These are phyloP conservation scores for Equus quagga DNA, from an alignment of 2,113 vertebrate genomes.

Conservation along the genomic window DNA sequence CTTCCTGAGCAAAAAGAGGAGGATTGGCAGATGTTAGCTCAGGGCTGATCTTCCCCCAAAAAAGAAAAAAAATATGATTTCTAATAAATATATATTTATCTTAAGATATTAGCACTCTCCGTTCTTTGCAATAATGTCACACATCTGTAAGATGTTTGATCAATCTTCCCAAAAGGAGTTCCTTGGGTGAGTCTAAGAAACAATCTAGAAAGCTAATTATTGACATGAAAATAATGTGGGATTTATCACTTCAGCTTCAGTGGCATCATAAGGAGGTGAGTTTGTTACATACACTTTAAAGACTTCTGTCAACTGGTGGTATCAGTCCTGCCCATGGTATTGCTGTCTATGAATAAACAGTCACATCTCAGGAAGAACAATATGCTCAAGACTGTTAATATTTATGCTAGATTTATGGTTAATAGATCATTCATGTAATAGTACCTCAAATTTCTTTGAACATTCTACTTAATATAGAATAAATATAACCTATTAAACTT, in stretches of 20 bases:
- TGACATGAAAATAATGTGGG: neutral
- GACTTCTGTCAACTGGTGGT: neutral
- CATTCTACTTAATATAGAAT: neutral
- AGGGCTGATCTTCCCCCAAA: no score
- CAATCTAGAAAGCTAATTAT: conserved; percentile 22
- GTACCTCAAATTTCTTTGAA: neutral
- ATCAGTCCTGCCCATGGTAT: neutral
- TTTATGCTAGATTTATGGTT: conserved; percentile 44
- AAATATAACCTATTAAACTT: conserved; percentile 36
- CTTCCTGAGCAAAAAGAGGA: no score
- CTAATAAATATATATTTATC: neutral
- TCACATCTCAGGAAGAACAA: neutral
- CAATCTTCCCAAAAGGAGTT: neutral
- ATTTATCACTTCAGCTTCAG: conserved; percentile 41
- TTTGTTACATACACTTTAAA: neutral
- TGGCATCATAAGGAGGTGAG: neutral
- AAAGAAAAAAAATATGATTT: neutral
- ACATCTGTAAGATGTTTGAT: neutral
- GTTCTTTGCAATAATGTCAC: neutral
- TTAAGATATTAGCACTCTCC: neutral
- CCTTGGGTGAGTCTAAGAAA: conserved; percentile 23
- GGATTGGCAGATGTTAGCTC: no score
- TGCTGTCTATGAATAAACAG: neutral
- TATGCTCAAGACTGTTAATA: neutral
- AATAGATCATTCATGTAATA: neutral